Conservation (phyloP, 2,888 invertebrate species). For the Lycaena phlaeas region DNA sequence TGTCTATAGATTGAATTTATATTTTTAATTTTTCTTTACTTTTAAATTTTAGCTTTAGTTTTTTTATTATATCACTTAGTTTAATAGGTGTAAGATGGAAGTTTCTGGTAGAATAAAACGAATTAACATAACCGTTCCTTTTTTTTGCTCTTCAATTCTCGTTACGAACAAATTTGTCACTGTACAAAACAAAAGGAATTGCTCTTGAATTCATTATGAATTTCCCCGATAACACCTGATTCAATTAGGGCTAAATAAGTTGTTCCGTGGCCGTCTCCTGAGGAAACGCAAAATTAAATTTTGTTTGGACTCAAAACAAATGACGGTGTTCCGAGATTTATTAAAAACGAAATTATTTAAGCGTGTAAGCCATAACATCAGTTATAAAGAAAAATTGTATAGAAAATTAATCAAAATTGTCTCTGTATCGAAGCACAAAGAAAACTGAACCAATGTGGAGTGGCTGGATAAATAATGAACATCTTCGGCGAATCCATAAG, state of each 20-base stretch:
- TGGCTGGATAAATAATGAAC: no score
- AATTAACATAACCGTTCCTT: neutral
- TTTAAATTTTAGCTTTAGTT: no score
- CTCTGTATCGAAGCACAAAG: no score
- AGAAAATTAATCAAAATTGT: no score
- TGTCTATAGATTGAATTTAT: no score
- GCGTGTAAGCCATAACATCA: neutral
- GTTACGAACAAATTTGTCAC: constrained; percentile 18
- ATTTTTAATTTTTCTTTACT: no score
- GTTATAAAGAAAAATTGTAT: no score
- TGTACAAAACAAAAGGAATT: constrained; percentile 18
- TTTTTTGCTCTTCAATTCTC: constrained; percentile 4
- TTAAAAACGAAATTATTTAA: constrained; percentile 14
- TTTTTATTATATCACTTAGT: no score
- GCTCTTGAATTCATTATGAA: constrained; percentile 23
- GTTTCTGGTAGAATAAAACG: neutral
- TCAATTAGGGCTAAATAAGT: constrained; percentile 26
- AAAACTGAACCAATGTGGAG: no score
- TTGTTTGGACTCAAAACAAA: constrained; percentile 19
- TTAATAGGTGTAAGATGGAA: neutral
- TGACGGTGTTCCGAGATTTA: constrained; percentile 13
- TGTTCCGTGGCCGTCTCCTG: constrained; percentile 16
- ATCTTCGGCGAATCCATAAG: no score
- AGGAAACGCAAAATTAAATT: constrained; percentile 24
- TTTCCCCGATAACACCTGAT: constrained; percentile 27